phyloP scores from a whole-genome alignment of 1,140 invertebrate species.

The Nasonia giraulti region DNA sequence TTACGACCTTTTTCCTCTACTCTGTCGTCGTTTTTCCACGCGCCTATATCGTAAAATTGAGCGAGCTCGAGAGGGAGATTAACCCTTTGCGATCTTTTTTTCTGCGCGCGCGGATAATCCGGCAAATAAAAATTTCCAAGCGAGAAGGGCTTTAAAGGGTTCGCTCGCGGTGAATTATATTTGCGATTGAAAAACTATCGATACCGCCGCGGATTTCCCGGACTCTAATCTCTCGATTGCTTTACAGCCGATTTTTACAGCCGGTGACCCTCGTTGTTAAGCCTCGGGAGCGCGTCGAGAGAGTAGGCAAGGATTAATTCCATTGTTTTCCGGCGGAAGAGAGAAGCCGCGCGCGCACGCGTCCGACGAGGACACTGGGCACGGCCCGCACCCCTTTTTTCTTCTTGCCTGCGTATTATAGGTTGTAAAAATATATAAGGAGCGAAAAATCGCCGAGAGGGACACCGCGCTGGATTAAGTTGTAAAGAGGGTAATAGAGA shows the following conservation, averaged over 20 bases:
- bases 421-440: not conserved
- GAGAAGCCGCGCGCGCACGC: not conserved
- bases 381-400: not conserved
- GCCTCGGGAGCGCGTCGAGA: too few relatives aligned
- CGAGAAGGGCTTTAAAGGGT: slow-evolving; percentile 11
- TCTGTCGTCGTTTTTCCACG: not conserved
- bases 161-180: not conserved
- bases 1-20: too few relatives aligned
- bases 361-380: too few relatives aligned
- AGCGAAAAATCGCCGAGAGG: not conserved
- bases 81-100: slow-evolving; percentile 23
- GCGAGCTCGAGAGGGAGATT: not conserved
- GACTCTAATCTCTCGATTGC: not conserved
- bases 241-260: slow-evolving; percentile 19
- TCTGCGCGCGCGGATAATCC: not conserved
- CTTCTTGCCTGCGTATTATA: too few relatives aligned
- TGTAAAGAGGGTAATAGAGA: slow-evolving; percentile 42
- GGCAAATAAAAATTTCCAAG: not conserved
- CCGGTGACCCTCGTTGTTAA: too few relatives aligned
- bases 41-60: not conserved
- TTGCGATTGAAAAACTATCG: slow-evolving; percentile 28
- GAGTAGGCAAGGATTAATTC: not conserved
- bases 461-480: slow-evolving; percentile 28
- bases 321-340: not conserved
- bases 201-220: slow-evolving; percentile 7